Evolutionary conservation across 2,797 vertebrate species (phyloP), one percentile per base, ranked within the genome.

Genomic region (Spea hammondii): DNA sequence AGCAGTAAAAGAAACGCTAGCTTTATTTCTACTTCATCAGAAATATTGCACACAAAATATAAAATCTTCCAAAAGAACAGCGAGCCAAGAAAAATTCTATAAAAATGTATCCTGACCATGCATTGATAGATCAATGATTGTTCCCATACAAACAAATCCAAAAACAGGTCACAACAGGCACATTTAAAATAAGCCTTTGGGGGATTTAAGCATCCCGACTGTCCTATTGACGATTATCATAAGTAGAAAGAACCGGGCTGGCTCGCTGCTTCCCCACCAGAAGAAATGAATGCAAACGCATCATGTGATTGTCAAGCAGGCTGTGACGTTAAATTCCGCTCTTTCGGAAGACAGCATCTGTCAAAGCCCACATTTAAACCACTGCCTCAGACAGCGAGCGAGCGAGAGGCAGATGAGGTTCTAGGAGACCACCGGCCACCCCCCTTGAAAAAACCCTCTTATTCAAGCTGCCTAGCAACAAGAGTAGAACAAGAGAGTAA

Each of bases 261-360:
- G 67, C 79, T 83, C 85, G 82, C 90, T 91, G 89, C 89, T 87
- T 89, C 87, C 5, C 84, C 82, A 80, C 89, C 85, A 86, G 89
- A 87, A 87, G 89, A 89, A 90, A 92, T 91, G 90, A 93, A 92
- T 91, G 91, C 92, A 91, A 91, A 90, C 88, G 85, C 4, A 88
- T 94, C 93, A 94, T 92, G 92, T 94, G 93, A 90, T 90, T 84
- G 71, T 84, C 85, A 90, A 89, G 88, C 89, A 90, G 88, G 91
- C 91, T 89, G 83, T 93, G 93, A 94, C 92, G 92, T 93, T 89
- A 82, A 92, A 92, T 92, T 93, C 89, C 90, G 92, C 92, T 93
- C 91, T 91, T 89, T 93, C 91, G 92, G 91, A 93, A 90, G 92
- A 90, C 89, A 88, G 91, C 91, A 93, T 92, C 92, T 92, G 92